Evolutionary conservation across 2,888 invertebrate genomes (phyloP), one percentile per base, ranked within the genome.

Genomic region (Drosophila colorata): DNA sequence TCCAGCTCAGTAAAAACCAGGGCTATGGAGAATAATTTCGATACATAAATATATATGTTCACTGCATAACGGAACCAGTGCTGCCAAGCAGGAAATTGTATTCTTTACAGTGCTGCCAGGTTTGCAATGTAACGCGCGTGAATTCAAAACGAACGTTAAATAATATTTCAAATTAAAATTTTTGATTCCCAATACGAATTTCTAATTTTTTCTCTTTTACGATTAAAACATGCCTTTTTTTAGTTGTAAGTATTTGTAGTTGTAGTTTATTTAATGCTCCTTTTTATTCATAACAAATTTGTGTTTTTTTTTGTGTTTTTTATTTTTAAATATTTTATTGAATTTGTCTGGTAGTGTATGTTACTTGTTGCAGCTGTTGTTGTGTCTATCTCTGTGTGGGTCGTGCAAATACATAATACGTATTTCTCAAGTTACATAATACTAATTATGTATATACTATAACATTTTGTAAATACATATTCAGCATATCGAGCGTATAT

Each of bases 401-500:
- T 59, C 52, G 87, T 82, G 81, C 81, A 81, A 87, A 87, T 73
- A 80, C 78, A 69, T 79, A 63, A 85, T 69, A 70, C 41, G 74
- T 80, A 70, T 78, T 68, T 78, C 33, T 79, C 23, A 20, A 65
- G 11, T 58, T 61, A 55, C 33, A 56, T 65, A 66, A 44, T 58
- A 59, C 37, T 71, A 55, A 49, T 53, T 59, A 43, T 68, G 48
- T 48, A 57, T 69, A 47, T 38, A 51, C 48, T 69, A 59, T 58
- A 63, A 69, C 53, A 49, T 80, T 69, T 63, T 57, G 63, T 76
- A 70, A 82, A 70, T 69, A 69, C 68, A 70, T 88, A 74, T 88
- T 85, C 89, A 85, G 85, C 89, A 89, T 88, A 67, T 87, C 71
- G 85, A 74, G 87, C 86, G 76, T 73, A 74, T 61, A 73, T 55